phyloP scores from a whole-genome alignment of 1,140 invertebrate genomes.

The Euglossa dilemma region DNA sequence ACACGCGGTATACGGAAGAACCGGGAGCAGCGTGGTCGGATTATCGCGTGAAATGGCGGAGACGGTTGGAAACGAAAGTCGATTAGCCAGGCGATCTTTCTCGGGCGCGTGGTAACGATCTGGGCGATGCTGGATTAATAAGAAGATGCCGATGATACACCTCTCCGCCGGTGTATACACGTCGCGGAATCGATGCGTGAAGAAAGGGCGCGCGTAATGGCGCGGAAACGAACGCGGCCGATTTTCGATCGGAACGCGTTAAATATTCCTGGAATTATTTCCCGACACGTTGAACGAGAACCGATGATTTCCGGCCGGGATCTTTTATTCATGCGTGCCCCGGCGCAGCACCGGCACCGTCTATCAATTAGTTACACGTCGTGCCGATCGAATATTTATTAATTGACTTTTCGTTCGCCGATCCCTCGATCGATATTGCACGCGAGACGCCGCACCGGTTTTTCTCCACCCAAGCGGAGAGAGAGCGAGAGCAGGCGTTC shows the following conservation, averaged over 20 bases:
- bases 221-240: neutral
- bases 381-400: slow-evolving; percentile 23
- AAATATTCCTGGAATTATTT: slow-evolving; percentile 14
- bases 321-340: slow-evolving; percentile 25
- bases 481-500: neutral
- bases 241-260: slow-evolving; percentile 17
- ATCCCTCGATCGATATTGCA: neutral
- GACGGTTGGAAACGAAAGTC: neutral
- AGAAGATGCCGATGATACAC: neutral
- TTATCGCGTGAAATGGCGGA: neutral
- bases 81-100: neutral
- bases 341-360: neutral
- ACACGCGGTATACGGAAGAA: too few relatives aligned
- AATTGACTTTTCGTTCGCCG: slow-evolving; percentile 11
- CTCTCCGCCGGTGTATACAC: neutral
- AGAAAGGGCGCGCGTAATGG: neutral
- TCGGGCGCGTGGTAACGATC: neutral
- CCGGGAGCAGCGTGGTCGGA: too few relatives aligned
- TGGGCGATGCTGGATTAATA: neutral
- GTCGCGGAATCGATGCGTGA: neutral
- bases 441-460: neutral
- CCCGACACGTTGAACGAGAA: neutral
- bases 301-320: slow-evolving; percentile 1
- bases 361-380: slow-evolving; percentile 25
- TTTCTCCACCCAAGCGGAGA: neutral